Percentiles rank a stretch among this genome's conserved stretches.
Conservation (phyloP, 2,113 vertebrate species). For the Notiomystis cincta region DNA sequence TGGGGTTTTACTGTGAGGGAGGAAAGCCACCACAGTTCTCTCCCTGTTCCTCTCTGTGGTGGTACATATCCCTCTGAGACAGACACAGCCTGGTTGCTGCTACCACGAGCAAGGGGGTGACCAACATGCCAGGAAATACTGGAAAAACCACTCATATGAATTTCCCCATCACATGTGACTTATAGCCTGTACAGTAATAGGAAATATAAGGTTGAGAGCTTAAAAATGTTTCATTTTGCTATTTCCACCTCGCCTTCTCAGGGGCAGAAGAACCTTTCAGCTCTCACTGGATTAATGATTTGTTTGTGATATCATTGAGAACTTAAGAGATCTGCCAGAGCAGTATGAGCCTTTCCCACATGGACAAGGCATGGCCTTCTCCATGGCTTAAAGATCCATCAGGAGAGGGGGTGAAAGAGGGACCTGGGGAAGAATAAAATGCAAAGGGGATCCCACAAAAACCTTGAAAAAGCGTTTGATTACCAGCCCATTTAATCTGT, state of each 20-base stretch:
- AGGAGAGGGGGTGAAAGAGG: background rate
- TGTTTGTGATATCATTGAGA: background rate
- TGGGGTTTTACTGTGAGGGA: background rate
- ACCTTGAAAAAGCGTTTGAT: background rate
- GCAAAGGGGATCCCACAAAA: background rate
- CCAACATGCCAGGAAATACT: background rate
- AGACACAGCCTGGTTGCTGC: background rate
- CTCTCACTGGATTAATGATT: background rate
- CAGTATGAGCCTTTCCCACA: rapidly evolving
- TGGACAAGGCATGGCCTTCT: background rate
- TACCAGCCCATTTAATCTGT: background rate
- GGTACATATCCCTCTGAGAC: background rate
- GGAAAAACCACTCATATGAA: background rate
- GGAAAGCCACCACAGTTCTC: background rate
- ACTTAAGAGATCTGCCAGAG: background rate
- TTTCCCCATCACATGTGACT: background rate
- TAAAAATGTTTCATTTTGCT: background rate
- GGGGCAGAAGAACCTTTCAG: background rate
- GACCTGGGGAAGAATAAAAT: background rate
- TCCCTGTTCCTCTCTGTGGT: background rate
- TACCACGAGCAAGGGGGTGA: background rate
- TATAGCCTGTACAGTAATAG: background rate
- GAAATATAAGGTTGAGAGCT: background rate
- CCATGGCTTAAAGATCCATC: background rate
- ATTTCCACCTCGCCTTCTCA: background rate